Conservation (phyloP, 2,888 invertebrate species). For the Agriopis marginaria region DNA sequence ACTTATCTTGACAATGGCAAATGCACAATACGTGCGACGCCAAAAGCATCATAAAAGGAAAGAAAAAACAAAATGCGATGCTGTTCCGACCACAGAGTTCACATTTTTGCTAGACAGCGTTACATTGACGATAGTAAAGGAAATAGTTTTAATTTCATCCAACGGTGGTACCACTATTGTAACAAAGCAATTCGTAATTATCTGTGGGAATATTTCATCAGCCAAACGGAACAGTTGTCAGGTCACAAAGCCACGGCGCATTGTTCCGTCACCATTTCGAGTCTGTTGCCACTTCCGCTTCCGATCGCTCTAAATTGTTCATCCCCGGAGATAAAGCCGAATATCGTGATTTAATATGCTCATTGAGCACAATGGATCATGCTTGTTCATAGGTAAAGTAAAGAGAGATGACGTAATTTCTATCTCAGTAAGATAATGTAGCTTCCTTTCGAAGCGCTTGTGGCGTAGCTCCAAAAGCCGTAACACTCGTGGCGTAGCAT, state of each 20-base stretch:
- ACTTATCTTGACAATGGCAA: too few species aligned
- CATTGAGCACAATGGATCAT: background rate
- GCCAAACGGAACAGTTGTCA: constrained; percentile 13
- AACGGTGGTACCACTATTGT: background rate
- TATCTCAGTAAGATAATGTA: too few species aligned
- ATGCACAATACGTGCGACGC: too few species aligned
- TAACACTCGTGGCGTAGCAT: too few species aligned
- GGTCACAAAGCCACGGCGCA: constrained; percentile 20
- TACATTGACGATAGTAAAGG: background rate
- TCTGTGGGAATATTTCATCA: constrained; percentile 4
- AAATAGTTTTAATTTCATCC: background rate
- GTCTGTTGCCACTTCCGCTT: constrained; percentile 31
- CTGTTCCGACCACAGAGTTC: too few species aligned
- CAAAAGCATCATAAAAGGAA: too few species aligned
- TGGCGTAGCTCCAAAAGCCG: background rate
- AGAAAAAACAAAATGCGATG: too few species aligned
- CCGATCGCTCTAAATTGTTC: constrained; percentile 35
- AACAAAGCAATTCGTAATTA: too few species aligned
- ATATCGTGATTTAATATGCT: constrained; percentile 17
- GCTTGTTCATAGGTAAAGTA: too few species aligned
- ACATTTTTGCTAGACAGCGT: too few species aligned
- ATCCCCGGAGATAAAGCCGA: constrained; percentile 29
- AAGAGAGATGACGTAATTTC: too few species aligned
- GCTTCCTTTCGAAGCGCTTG: background rate
- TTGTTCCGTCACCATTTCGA: constrained; percentile 29